phyloP scores from a whole-genome alignment of 2,888 invertebrate genomes.

The Leptodirus hochenwartii region DNA sequence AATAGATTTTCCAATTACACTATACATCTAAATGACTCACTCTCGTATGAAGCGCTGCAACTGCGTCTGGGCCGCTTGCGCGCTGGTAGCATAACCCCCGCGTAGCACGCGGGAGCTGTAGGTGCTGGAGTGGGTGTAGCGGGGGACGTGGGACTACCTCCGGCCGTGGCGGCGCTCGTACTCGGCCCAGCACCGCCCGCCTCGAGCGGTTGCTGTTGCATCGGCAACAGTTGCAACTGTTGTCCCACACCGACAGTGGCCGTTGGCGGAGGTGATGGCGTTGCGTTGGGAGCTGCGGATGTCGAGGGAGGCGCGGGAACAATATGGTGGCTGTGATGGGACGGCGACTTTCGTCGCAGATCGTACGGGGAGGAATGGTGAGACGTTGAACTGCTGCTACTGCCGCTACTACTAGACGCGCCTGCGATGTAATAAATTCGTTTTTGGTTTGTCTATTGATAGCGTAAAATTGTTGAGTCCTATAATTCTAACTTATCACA shows the following conservation, averaged over 20 bases:
- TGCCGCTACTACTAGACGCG: conserved; percentile 30
- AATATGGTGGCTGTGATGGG: conserved; percentile 38
- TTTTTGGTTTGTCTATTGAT: background rate
- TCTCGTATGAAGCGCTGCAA: conserved; percentile 32
- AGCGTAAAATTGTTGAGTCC: background rate
- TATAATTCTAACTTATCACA: no score
- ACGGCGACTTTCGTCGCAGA: conserved; percentile 69
- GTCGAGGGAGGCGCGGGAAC: no score
- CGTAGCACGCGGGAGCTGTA: conserved; percentile 24
- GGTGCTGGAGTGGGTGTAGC: conserved; percentile 31
- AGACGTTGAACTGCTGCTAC: conserved; percentile 33
- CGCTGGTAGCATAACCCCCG: conserved; percentile 55
- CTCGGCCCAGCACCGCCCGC: conserved; percentile 42
- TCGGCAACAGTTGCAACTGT: no score
- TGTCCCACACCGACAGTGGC: no score
- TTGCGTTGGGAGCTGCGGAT: no score
- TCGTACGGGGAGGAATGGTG: conserved; percentile 80
- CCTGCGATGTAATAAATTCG: conserved; percentile 22
- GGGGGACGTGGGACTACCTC: conserved; percentile 29
- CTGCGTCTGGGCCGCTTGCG: conserved; percentile 66
- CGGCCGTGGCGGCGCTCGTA: conserved; percentile 32
- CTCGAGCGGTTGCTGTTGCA: no score
- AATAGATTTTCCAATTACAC: conserved; percentile 2
- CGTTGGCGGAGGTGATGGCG: no score
- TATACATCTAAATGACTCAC: no score